Evolutionary conservation across 2,113 vertebrate species (phyloP).

Genomic region (Alligator mississippiensis): DNA sequence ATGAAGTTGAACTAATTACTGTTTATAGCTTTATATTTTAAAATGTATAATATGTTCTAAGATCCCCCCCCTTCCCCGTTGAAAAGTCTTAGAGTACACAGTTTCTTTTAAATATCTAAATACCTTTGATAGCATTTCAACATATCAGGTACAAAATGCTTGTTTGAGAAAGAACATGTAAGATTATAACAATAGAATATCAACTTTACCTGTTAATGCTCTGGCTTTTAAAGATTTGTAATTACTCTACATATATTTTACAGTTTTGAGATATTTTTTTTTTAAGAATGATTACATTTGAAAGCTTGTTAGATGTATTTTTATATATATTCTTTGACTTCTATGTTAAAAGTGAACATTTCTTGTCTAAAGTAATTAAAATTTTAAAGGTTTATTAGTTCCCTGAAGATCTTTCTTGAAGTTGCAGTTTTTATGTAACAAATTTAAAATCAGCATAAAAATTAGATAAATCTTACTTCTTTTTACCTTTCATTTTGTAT

Average conservation of each 20-base stretch:
- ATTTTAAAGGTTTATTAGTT: not conserved
- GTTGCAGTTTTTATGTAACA: not conserved
- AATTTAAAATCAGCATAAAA: not conserved
- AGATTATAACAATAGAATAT: not conserved
- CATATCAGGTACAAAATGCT: no score
- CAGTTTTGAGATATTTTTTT: no score
- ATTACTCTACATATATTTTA: no score
- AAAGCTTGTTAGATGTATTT: not conserved
- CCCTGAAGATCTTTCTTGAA: not conserved
- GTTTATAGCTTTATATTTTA: not conserved
- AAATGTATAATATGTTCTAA: not conserved
- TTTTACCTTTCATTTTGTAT: not conserved
- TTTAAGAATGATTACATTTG: no score
- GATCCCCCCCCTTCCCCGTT: not conserved
- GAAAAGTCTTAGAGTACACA: accelerated
- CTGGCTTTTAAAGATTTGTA: not conserved
- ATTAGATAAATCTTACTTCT: not conserved
- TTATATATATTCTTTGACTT: not conserved
- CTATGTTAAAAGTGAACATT: not conserved
- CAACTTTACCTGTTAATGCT: not conserved
- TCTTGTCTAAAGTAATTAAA: not conserved
- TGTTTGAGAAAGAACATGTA: not conserved
- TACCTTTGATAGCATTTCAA: not conserved
- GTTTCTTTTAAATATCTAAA: not conserved
- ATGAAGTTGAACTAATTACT: not conserved